Percentiles rank a stretch among this genome's conserved stretches.
phyloP scores from a whole-genome alignment of 2,888 invertebrate genomes.

The Drosophila fulvimacula region DNA sequence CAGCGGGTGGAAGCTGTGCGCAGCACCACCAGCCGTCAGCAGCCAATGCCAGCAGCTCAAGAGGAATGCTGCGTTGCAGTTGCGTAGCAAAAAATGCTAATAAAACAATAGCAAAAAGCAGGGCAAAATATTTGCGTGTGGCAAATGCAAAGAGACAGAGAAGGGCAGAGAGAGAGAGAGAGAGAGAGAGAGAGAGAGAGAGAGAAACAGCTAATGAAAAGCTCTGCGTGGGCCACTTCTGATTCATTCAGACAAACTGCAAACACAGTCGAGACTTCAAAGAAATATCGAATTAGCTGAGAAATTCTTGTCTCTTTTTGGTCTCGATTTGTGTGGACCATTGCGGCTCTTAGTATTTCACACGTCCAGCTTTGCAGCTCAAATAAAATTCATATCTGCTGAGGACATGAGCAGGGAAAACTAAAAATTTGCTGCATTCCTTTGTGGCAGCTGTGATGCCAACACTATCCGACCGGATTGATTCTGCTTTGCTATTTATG shows the following conservation, averaged over 20 bases:
- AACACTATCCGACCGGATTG: constrained; percentile 7
- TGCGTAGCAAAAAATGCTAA: constrained; percentile 1
- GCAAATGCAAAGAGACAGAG: neutral
- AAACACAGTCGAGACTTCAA: constrained; percentile 11
- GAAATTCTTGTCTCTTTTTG: neutral
- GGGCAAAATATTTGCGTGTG: constrained; percentile 7
- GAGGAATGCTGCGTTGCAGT: constrained; percentile 15
- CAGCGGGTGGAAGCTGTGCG: constrained; percentile 1
- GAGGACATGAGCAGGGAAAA: neutral
- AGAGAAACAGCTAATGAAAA: neutral
- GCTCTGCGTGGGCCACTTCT: constrained; percentile 5
- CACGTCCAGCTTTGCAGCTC: constrained; percentile 1
- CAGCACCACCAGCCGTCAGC: neutral
- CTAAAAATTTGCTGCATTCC: neutral
- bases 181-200: neutral
- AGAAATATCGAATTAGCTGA: constrained; percentile 9
- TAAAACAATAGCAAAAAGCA: constrained; percentile 1
- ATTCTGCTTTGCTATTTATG: neutral
- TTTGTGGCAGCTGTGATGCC: constrained; percentile 2
- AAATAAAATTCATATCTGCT: neutral
- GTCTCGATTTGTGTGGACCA: neutral
- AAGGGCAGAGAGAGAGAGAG: neutral
- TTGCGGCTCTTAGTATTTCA: neutral
- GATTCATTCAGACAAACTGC: constrained; percentile 6
- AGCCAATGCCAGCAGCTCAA: constrained; percentile 40